These are phyloP conservation scores for Mus spicilegus DNA, from an alignment of 2,113 vertebrate genomes.

Conservation along the genomic window DNA sequence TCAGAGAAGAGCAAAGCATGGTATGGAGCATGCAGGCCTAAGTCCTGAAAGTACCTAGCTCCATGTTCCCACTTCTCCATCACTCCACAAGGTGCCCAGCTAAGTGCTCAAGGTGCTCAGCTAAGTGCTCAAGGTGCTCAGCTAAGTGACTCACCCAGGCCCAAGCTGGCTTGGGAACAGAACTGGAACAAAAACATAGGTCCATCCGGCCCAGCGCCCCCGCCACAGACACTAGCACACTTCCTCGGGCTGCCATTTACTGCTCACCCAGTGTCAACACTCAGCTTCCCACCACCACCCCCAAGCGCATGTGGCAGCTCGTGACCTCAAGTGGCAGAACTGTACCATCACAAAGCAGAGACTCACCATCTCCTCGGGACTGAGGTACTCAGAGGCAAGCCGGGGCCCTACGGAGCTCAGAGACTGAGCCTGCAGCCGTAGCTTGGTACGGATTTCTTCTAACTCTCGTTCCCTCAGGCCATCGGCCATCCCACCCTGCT, in stretches of 20 bases:
- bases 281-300: not conserved
- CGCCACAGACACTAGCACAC: fast-evolving
- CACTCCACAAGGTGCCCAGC: too few relatives aligned
- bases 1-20: fast-evolving
- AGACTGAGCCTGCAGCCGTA: constrained; percentile 91
- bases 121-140: not conserved
- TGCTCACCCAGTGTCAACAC: fast-evolving
- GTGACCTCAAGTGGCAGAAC: fast-evolving
- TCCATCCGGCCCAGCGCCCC: not conserved
- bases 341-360: not conserved
- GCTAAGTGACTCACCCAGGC: not conserved
- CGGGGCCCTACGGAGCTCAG: constrained; percentile 87
- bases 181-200: not conserved
- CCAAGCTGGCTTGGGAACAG: not conserved
- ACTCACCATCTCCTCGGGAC: constrained; percentile 92
- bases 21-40: fast-evolving
- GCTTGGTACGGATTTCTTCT: constrained; percentile 89
- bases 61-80: not conserved
- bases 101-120: too few relatives aligned
- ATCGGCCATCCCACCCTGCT: constrained; percentile 87
- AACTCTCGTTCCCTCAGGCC: constrained; percentile 91
- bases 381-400: constrained; percentile 93
- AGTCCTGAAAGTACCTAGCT: too few relatives aligned
- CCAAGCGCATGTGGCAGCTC: fast-evolving
- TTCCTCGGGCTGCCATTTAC: fast-evolving